phyloP scores from a whole-genome alignment of 1,140 invertebrate genomes.

The Anoplolepis gracilipes region DNA sequence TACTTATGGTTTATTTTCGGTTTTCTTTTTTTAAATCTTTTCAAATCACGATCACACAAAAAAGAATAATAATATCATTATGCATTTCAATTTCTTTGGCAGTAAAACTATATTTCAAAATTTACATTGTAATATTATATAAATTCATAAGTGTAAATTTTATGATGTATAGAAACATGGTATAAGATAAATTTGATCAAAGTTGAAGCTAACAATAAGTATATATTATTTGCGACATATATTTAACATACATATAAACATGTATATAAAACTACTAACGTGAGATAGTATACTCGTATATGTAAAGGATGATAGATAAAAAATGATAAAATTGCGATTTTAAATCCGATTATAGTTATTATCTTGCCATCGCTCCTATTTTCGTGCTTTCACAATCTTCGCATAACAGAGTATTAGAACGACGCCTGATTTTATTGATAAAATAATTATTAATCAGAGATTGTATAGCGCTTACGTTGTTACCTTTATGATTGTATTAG shows the following conservation, averaged over 20 bases:
- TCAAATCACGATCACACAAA: background rate
- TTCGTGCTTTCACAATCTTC: background rate
- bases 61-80: background rate
- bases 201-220: too few relatives aligned
- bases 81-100: background rate
- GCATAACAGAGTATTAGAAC: background rate
- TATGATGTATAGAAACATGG: background rate
- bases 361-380: background rate
- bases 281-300: background rate
- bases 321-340: background rate
- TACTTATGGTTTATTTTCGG: constrained; percentile 25
- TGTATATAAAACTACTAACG: too few relatives aligned
- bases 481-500: constrained; percentile 42
- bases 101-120: too few relatives aligned
- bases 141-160: background rate
- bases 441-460: constrained; percentile 61
- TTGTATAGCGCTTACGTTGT: constrained; percentile 31
- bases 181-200: background rate
- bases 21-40: background rate
- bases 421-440: constrained; percentile 44
- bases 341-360: background rate
- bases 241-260: too few relatives aligned
- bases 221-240: background rate
- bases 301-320: background rate
- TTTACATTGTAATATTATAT: background rate